phyloP scores from a whole-genome alignment of 2,888 invertebrate genomes.

The Willowsia nigromaculata region DNA sequence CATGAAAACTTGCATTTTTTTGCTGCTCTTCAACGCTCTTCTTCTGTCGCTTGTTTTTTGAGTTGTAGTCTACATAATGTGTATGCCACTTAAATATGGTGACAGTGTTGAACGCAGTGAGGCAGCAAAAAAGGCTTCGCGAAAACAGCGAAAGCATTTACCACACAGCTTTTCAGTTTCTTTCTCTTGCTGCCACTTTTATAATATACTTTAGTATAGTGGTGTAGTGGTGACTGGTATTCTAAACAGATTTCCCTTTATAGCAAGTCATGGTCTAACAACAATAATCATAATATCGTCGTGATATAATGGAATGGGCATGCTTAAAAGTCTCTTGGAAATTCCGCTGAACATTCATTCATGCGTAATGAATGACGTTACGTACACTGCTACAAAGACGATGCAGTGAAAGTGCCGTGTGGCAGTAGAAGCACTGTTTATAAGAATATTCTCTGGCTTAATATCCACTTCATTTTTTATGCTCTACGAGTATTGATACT shows the following conservation, averaged over 20 bases:
- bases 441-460: not conserved
- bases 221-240: not conserved
- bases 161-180: not conserved
- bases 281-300: not conserved
- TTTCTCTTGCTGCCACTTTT: not conserved
- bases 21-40: not conserved
- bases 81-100: too few relatives aligned
- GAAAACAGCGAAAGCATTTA: too few relatives aligned
- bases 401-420: too few relatives aligned
- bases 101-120: too few relatives aligned
- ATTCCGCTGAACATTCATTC: not conserved
- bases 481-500: too few relatives aligned
- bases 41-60: not conserved
- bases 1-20: not conserved
- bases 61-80: not conserved
- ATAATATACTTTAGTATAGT: not conserved
- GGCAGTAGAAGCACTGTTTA: not conserved
- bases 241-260: not conserved
- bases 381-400: not conserved
- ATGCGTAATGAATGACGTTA: conserved; percentile 22
- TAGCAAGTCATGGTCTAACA: not conserved
- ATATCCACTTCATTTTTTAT: not conserved
- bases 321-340: conserved; percentile 1
- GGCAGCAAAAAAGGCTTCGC: too few relatives aligned
- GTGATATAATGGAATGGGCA: not conserved